Evolutionary conservation across 2,113 vertebrate species (phyloP).

Genomic region (human (Homo sapiens)): DNA sequence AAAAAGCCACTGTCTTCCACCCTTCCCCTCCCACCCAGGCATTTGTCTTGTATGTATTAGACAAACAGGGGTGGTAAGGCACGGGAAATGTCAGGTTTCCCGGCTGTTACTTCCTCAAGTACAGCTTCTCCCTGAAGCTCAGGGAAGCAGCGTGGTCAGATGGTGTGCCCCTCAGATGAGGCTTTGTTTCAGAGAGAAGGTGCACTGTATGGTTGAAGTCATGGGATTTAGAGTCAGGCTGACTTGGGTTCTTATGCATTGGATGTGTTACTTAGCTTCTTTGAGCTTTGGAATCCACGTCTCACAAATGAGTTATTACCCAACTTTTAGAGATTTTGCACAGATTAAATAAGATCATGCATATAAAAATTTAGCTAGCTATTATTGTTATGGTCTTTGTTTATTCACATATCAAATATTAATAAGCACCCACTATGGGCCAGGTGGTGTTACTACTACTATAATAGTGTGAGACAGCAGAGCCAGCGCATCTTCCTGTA

Average conservation of each 20-base stretch:
- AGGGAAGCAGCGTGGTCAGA: background rate
- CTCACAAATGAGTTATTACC: background rate
- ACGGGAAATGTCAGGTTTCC: background rate
- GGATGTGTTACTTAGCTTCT: background rate
- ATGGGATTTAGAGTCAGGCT: background rate
- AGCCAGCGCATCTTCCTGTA: too few species aligned
- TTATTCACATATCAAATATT: background rate
- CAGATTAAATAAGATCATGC: background rate
- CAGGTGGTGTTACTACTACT: background rate
- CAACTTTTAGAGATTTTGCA: too few species aligned
- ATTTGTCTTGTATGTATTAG: accelerated
- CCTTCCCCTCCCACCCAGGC: accelerated
- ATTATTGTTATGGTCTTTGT: background rate
- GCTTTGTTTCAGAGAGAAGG: background rate
- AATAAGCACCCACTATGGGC: background rate
- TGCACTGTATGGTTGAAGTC: background rate
- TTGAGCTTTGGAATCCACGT: background rate
- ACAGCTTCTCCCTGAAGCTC: background rate
- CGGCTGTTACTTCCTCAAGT: too few species aligned
- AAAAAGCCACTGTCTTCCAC: background rate
- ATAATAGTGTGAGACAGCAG: too few species aligned
- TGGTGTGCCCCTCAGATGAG: accelerated
- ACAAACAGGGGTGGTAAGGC: accelerated
- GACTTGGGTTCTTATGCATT: too few species aligned
- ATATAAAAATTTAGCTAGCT: background rate